Percentiles rank a stretch among this genome's conserved stretches.
Conservation (phyloP, 2,113 vertebrate species). For the Nothocercus julius region DNA sequence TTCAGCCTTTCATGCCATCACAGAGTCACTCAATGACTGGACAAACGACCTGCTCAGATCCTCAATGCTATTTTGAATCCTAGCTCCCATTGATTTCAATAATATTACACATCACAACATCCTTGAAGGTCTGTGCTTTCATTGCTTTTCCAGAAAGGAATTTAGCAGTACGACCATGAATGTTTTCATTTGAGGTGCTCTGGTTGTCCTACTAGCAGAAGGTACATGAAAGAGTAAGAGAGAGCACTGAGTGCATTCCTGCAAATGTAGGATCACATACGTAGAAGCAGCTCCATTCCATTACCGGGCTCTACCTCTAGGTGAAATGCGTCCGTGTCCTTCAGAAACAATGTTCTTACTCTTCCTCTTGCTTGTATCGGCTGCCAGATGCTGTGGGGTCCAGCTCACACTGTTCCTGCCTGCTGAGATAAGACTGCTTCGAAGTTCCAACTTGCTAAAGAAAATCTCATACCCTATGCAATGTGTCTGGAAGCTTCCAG, state of each 20-base stretch:
- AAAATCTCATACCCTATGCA: conserved; percentile 13
- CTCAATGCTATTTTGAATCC: background rate
- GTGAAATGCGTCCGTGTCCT: background rate
- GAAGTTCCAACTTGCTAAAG: background rate
- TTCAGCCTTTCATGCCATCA: background rate
- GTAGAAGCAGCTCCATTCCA: background rate
- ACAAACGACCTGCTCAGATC: background rate
- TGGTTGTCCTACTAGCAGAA: background rate
- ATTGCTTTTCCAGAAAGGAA: background rate
- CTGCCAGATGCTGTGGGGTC: background rate
- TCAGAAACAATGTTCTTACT: background rate
- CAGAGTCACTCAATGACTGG: background rate
- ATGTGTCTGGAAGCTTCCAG: background rate
- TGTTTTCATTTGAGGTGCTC: background rate
- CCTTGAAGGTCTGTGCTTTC: background rate
- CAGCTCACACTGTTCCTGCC: background rate
- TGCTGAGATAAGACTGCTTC: conserved; percentile 27
- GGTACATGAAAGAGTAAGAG: background rate
- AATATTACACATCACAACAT: background rate
- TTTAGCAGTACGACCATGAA: background rate
- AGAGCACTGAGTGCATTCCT: background rate
- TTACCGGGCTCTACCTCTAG: background rate
- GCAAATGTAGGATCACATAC: background rate
- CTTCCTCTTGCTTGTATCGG: background rate
- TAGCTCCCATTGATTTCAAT: background rate